A percentile compares a stretch with the other conserved stretches of the same genome.
Conservation (phyloP, 2,113 vertebrate species). For the Acinonyx jubatus region DNA sequence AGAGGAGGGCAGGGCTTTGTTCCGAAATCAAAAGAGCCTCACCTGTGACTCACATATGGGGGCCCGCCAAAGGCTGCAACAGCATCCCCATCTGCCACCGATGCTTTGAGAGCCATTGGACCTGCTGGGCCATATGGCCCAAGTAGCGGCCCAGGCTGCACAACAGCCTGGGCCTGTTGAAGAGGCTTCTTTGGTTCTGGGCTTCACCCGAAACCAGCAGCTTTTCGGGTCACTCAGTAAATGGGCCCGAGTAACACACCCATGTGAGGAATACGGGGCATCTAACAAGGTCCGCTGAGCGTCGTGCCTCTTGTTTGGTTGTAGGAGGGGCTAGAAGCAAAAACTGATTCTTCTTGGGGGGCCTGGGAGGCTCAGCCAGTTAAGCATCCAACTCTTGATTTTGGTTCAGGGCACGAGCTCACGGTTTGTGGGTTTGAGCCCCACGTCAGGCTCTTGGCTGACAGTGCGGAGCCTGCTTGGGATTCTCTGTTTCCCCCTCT, state of each 20-base stretch:
- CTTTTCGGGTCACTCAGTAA: background rate
- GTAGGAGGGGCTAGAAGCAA: background rate
- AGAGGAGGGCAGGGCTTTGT: background rate
- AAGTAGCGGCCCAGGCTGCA: background rate
- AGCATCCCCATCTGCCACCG: background rate
- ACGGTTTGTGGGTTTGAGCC: no score
- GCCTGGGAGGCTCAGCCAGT: no score
- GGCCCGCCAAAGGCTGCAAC: background rate
- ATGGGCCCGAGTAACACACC: background rate
- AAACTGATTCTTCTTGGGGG: no score
- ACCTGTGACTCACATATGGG: background rate
- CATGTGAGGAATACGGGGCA: background rate
- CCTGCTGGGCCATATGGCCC: no score
- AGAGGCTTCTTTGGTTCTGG: background rate
- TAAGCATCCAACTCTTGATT: no score
- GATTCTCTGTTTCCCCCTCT: no score
- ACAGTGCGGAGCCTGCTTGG: no score
- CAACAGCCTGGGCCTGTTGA: background rate
- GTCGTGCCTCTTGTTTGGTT: background rate
- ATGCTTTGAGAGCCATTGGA: background rate
- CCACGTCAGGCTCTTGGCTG: no score
- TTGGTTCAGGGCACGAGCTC: no score
- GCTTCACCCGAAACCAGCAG: background rate
- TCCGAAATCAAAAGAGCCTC: background rate
- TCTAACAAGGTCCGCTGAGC: background rate